Conservation (phyloP, 1,140 invertebrate genomes). For the Neodiprion fabricii region DNA sequence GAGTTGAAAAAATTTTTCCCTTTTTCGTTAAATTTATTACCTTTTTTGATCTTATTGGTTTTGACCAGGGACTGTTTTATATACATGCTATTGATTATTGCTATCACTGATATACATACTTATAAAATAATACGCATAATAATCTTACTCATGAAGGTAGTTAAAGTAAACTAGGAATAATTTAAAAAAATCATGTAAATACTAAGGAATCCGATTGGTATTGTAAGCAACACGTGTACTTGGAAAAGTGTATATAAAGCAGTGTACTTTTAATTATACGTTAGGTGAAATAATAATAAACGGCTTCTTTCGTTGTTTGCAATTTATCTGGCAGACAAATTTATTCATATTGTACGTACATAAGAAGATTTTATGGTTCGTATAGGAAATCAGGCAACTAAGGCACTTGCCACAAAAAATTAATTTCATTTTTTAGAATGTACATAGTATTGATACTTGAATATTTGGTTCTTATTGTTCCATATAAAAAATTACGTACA, state of each 20-base stretch:
- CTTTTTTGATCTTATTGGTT: slow-evolving; percentile 54
- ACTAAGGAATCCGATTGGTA: slow-evolving; percentile 58
- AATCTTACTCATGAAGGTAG: slow-evolving; percentile 53
- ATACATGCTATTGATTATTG: slow-evolving; percentile 54
- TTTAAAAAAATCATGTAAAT: slow-evolving; percentile 48
- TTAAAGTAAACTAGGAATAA: slow-evolving; percentile 49
- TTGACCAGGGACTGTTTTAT: slow-evolving; percentile 61
- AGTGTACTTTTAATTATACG: slow-evolving; percentile 62
- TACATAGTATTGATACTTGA: not conserved
- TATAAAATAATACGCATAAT: slow-evolving; percentile 50
- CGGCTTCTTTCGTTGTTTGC: slow-evolving; percentile 63
- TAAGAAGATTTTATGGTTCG: not conserved
- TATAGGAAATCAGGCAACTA: too few species aligned
- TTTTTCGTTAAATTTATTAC: slow-evolving; percentile 49
- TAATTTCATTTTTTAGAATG: not conserved
- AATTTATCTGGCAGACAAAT: slow-evolving; percentile 25
- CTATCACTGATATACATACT: slow-evolving; percentile 26
- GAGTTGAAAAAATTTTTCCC: slow-evolving; percentile 24
- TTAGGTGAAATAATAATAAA: slow-evolving; percentile 59
- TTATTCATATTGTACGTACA: not conserved
- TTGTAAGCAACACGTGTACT: slow-evolving; percentile 59
- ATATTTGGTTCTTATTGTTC: not conserved
- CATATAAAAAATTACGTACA: slow-evolving; percentile 16
- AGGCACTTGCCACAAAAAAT: too few species aligned
- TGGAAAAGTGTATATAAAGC: slow-evolving; percentile 62